Evolutionary conservation across 2,797 vertebrate genomes (phyloP).

Genomic region (Galagoides demidoff): DNA sequence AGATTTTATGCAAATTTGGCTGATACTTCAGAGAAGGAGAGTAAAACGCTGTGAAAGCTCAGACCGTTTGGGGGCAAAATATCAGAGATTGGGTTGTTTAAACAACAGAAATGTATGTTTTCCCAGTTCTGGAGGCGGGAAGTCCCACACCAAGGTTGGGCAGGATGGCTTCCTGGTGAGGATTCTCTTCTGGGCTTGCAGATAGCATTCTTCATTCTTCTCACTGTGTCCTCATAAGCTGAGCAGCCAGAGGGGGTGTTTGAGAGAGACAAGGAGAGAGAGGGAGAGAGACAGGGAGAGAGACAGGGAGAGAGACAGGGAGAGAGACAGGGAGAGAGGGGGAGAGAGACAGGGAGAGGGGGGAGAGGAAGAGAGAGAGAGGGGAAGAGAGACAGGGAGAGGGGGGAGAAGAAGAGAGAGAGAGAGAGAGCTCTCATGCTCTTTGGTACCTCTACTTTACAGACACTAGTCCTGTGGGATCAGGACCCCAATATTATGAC

Average conservation of each 20-base stretch:
- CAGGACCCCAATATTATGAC: not conserved
- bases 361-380: too few species aligned
- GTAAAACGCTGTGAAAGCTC: not conserved
- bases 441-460: not conserved
- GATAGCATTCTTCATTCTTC: not conserved
- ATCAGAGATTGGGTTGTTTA: not conserved
- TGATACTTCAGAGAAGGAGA: not conserved
- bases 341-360: too few species aligned
- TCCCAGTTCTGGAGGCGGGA: not conserved
- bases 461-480: not conserved
- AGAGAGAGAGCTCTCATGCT: not conserved
- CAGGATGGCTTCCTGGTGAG: not conserved
- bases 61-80: not conserved
- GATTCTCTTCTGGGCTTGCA: not conserved
- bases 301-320: not conserved
- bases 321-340: too few species aligned
- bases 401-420: not conserved
- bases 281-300: not conserved
- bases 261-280: not conserved
- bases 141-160: not conserved
- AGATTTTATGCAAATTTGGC: not conserved
- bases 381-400: too few species aligned
- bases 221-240: not conserved
- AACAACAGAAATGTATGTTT: not conserved
- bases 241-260: too few species aligned